phyloP scores from a whole-genome alignment of 1,140 invertebrate genomes.

The Pygmarrhopalites habei region DNA sequence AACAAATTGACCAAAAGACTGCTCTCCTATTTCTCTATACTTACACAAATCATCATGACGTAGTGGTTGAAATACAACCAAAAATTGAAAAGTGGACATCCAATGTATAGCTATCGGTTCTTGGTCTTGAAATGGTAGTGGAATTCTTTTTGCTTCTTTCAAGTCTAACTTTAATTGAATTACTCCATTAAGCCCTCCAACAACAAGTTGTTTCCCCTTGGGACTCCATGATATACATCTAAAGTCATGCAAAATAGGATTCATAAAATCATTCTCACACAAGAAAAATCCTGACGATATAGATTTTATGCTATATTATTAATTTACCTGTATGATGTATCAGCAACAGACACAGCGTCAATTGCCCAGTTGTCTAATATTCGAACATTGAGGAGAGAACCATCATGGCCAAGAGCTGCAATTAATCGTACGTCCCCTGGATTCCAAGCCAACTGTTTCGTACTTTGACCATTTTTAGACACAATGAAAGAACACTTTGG shows the following conservation, averaged over 20 bases:
- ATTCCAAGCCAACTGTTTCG: slow-evolving; percentile 4
- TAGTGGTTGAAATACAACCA: slow-evolving; percentile 1
- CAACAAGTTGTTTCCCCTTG: slow-evolving; percentile 8
- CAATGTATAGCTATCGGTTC: background rate
- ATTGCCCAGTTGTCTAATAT: slow-evolving; percentile 10
- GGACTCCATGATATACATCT: slow-evolving; percentile 16
- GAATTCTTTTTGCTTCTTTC: slow-evolving; percentile 1
- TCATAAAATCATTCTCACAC: background rate
- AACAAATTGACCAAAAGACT: no score
- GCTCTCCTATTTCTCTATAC: no score
- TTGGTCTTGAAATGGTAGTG: background rate
- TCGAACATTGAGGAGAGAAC: background rate
- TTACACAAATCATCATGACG: background rate
- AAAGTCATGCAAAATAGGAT: background rate
- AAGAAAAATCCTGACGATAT: background rate
- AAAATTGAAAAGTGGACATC: slow-evolving; percentile 1
- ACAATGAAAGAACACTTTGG: slow-evolving; percentile 3
- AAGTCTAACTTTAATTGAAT: slow-evolving; percentile 6
- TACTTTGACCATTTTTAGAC: background rate
- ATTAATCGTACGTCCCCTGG: background rate
- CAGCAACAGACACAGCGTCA: background rate
- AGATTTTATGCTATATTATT: background rate
- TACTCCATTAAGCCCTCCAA: background rate
- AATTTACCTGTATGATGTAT: background rate
- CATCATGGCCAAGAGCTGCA: background rate